Conservation (phyloP, 2,797 vertebrate species). For the Lates japonicus region DNA sequence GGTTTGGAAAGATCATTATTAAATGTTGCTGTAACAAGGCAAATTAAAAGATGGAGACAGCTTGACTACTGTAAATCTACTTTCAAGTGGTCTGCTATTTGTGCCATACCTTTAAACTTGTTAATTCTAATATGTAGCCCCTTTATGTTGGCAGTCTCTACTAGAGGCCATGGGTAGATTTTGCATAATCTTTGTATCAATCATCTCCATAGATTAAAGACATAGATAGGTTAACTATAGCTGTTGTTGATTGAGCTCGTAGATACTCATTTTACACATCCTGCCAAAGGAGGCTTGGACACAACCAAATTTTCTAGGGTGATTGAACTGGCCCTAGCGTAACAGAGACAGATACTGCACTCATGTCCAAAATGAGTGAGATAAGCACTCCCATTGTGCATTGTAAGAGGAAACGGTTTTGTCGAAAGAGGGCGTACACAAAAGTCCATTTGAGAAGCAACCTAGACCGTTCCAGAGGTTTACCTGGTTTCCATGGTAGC, state of each 20-base stretch:
- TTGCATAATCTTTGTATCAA: background rate
- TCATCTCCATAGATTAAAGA: background rate
- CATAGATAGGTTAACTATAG: slow-evolving; percentile 5
- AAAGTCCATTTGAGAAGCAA: slow-evolving; percentile 24
- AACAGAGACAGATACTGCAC: background rate
- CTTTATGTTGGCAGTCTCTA: no score
- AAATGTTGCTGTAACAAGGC: background rate
- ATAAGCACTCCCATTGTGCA: background rate
- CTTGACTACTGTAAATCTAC: background rate
- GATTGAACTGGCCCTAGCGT: background rate
- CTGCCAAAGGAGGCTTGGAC: background rate
- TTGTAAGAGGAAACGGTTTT: slow-evolving; percentile 9
- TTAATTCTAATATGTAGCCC: background rate
- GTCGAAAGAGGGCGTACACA: slow-evolving; percentile 4
- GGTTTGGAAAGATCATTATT: background rate
- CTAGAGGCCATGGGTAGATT: no score
- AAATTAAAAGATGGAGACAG: background rate
- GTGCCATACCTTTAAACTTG: background rate
- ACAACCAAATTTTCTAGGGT: background rate
- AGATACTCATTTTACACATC: slow-evolving; percentile 7
- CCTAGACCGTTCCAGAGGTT: no score
- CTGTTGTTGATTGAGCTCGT: background rate
- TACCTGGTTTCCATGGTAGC: no score
- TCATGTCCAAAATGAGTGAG: background rate
- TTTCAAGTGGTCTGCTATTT: background rate